Conservation (phyloP, 2,797 vertebrate genomes). For the Eptatretus atami region DNA sequence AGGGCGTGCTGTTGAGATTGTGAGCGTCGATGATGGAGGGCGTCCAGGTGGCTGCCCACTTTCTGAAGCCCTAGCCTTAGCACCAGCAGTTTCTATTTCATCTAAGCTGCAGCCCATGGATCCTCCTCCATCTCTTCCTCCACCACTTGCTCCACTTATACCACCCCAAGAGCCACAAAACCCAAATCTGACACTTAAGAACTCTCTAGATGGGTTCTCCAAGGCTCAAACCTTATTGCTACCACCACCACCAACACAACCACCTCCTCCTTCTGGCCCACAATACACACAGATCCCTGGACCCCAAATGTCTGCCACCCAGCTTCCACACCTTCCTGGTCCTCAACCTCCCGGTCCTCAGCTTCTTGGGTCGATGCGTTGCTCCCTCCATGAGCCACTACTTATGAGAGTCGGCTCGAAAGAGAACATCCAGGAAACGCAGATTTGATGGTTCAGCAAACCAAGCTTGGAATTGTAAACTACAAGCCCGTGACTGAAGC, state of each 20-base stretch:
- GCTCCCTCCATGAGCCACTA: constrained; percentile 27
- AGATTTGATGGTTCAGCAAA: constrained; percentile 20
- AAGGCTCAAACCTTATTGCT: too few species aligned
- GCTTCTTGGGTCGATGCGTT: background rate
- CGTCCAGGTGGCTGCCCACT: constrained; percentile 16
- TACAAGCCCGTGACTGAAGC: too few species aligned
- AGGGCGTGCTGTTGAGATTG: constrained; percentile 54
- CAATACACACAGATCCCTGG: too few species aligned
- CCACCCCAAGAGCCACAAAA: background rate
- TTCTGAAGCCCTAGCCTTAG: too few species aligned
- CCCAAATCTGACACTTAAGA: background rate
- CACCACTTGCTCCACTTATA: constrained; percentile 17
- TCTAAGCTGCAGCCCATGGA: background rate
- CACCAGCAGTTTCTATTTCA: too few species aligned
- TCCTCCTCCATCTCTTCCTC: constrained; percentile 1
- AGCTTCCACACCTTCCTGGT: too few species aligned
- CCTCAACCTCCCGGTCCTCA: too few species aligned
- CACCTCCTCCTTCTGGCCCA: too few species aligned
- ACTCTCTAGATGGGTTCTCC: too few species aligned
- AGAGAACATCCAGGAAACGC: constrained; percentile 80
- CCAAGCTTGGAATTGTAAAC: too few species aligned
- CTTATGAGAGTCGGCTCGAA: constrained; percentile 72
- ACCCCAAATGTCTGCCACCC: too few species aligned
- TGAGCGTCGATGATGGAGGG: constrained; percentile 47
- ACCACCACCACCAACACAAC: too few species aligned